phyloP scores from a whole-genome alignment of 1,140 invertebrate genomes.

The Ylistrum balloti region DNA sequence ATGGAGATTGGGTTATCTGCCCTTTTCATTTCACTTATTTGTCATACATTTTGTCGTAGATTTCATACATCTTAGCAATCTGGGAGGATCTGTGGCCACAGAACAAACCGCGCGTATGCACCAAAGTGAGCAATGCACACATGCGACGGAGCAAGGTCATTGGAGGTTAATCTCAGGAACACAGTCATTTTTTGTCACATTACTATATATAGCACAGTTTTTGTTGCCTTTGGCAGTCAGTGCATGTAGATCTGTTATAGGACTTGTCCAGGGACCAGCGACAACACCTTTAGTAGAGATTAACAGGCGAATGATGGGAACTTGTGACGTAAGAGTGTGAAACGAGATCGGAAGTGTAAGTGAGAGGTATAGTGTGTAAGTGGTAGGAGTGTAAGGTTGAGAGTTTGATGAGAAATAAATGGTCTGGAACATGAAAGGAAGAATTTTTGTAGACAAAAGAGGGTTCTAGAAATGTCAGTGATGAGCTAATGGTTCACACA shows the following conservation, averaged over 20 bases:
- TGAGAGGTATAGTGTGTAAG: background rate
- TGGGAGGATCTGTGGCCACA: background rate
- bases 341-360: background rate
- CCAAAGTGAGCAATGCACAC: conserved; percentile 5
- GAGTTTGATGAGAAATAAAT: too few relatives aligned
- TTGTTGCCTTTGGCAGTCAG: conserved; percentile 37
- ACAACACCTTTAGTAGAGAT: background rate
- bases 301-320: background rate
- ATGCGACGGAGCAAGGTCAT: conserved; percentile 22
- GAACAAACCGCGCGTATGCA: conserved; percentile 23
- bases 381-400: background rate
- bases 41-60: conserved; percentile 13
- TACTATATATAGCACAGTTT: conserved; percentile 35
- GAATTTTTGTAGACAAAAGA: too few relatives aligned
- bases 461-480: too few relatives aligned
- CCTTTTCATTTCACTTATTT: conserved; percentile 34
- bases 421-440: too few relatives aligned
- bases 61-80: conserved; percentile 16
- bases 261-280: conserved; percentile 18
- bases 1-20: conserved; percentile 30
- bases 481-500: background rate
- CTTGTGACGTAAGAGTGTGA: background rate
- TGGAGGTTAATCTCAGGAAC: conserved; percentile 26
- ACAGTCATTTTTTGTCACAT: conserved; percentile 39
- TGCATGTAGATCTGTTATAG: conserved; percentile 25